phyloP scores from a whole-genome alignment of 2,113 vertebrate species.

The Lophius piscatorius region DNA sequence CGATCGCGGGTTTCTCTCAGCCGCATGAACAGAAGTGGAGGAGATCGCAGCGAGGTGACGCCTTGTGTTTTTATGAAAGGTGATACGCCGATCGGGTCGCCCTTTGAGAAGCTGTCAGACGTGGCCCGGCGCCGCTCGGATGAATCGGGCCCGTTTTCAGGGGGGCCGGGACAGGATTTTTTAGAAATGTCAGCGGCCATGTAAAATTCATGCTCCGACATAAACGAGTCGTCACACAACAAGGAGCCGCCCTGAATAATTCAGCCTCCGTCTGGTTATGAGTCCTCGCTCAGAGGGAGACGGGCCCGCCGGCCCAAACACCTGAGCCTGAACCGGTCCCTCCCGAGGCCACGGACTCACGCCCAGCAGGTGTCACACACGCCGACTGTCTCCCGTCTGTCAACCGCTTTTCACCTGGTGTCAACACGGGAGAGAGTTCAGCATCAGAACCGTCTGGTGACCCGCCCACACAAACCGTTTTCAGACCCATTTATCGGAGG shows the following conservation, averaged over 20 bases:
- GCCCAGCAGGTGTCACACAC: slow-evolving; percentile 63
- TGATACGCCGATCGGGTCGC: slow-evolving; percentile 46
- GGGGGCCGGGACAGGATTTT: slow-evolving; percentile 49
- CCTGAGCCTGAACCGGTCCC: slow-evolving; percentile 64
- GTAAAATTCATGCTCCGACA: slow-evolving; percentile 82
- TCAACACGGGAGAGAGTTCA: slow-evolving; percentile 32
- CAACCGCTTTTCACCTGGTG: slow-evolving; percentile 41
- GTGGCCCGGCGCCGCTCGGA: slow-evolving; percentile 9
- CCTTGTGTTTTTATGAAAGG: slow-evolving; percentile 67
- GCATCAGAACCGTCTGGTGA: too few species aligned
- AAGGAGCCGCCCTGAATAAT: slow-evolving; percentile 75
- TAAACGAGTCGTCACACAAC: slow-evolving; percentile 69
- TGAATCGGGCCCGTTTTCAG: slow-evolving; percentile 32
- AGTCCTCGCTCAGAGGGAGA: slow-evolving; percentile 50
- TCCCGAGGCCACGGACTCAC: slow-evolving; percentile 50
- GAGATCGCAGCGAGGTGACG: slow-evolving; percentile 75
- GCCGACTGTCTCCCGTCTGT: slow-evolving; percentile 43
- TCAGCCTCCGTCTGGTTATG: slow-evolving; percentile 70
- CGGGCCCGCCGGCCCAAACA: slow-evolving; percentile 46
- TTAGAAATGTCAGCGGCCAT: slow-evolving; percentile 77
- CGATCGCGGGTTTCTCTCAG: slow-evolving; percentile 41
- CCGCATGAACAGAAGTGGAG: slow-evolving; percentile 63
- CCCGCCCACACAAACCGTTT: neutral
- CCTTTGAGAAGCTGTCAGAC: slow-evolving; percentile 49
- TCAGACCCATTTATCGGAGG: too few species aligned